phyloP scores from a whole-genome alignment of 2,113 vertebrate genomes.

The Grallaria varia region DNA sequence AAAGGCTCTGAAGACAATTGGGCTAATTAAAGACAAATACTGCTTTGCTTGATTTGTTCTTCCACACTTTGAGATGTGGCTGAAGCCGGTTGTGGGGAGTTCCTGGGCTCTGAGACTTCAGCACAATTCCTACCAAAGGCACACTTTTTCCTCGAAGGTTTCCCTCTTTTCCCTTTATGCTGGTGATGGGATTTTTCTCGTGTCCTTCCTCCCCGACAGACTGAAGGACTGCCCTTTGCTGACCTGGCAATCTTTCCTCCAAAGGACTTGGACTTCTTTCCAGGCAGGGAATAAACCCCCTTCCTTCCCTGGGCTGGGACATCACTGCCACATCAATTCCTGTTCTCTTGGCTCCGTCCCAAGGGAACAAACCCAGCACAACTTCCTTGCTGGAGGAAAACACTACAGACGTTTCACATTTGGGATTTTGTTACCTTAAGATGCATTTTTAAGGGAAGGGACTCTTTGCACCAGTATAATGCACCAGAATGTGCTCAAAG shows the following conservation, averaged over 20 bases:
- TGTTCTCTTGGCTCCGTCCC: neutral
- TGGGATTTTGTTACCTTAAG: neutral
- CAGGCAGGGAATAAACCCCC: neutral
- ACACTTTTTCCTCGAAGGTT: neutral
- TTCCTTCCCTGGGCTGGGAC: neutral
- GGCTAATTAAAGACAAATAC: neutral
- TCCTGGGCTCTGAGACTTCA: neutral
- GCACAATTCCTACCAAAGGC: neutral
- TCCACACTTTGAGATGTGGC: neutral
- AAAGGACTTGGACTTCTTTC: neutral
- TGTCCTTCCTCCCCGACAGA: neutral
- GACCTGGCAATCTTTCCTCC: neutral
- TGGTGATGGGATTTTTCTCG: neutral
- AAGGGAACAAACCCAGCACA: neutral
- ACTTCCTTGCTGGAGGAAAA: neutral
- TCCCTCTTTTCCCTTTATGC: neutral
- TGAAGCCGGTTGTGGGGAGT: neutral
- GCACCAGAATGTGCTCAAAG: neutral
- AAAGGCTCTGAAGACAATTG: neutral
- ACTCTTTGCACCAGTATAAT: neutral
- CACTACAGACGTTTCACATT: neutral
- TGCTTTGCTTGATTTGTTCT: neutral
- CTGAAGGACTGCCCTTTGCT: neutral
- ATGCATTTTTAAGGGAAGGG: neutral
- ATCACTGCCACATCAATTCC: accelerated